phyloP scores from a whole-genome alignment of 2,888 invertebrate genomes.

The Hydrotaea diabolus region DNA sequence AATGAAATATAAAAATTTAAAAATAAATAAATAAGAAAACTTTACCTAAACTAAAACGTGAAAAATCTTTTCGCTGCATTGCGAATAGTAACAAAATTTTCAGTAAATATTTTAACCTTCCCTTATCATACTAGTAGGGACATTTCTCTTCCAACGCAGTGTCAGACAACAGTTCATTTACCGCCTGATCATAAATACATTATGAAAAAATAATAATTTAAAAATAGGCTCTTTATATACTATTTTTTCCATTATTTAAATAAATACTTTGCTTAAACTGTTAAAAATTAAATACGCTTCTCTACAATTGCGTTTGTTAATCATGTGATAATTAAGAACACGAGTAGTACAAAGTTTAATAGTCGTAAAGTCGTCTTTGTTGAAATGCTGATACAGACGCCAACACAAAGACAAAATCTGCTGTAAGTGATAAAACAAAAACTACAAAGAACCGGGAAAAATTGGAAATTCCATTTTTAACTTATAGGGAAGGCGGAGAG shows the following conservation, averaged over 20 bases:
- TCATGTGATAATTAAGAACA: constrained; percentile 55
- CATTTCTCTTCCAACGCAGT: no score
- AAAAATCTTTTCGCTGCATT: no score
- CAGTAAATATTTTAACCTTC: no score
- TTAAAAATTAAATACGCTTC: constrained; percentile 13
- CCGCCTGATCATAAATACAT: not conserved
- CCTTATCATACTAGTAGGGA: no score
- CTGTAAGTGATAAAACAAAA: not conserved
- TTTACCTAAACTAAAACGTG: no score
- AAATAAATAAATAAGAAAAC: no score
- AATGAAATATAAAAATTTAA: no score
- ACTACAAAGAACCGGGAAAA: not conserved
- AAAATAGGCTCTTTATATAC: constrained; percentile 1
- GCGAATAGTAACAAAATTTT: no score
- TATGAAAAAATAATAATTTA: constrained; percentile 1
- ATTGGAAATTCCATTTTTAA: not conserved
- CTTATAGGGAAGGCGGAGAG: no score
- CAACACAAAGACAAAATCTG: not conserved
- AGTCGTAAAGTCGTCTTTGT: constrained; percentile 28
- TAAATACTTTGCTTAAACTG: constrained; percentile 17
- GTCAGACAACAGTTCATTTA: not conserved
- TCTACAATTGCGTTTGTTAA: not conserved
- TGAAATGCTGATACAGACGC: not conserved
- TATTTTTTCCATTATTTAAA: constrained; percentile 26
- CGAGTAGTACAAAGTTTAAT: constrained; percentile 53